Base-by-base conservation (phyloP, 1,140 invertebrate species). In the Zaprionus capensis region DNA sequence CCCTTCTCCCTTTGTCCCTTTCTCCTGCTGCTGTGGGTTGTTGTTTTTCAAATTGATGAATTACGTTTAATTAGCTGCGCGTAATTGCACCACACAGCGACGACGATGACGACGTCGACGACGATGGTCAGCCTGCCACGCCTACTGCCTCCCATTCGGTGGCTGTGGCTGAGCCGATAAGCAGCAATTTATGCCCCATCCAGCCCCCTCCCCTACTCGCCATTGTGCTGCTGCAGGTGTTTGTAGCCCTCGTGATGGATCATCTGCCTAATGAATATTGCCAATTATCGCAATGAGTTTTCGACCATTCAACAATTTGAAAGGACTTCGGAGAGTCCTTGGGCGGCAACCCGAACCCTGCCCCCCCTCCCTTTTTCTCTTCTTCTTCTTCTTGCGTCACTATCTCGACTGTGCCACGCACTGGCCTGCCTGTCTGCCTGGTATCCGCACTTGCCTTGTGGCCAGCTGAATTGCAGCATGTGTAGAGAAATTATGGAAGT, bases 11-110 rank as follows among this genome's bases (percentile, higher is more conserved):
- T n/a, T 46, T 12, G 31, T 34, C 31, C 31, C 34, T 20, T 41
- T 36, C 7, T 38, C 34, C 41, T 58, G 61, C 31, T 34, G 31
- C 31, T 34, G 36, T 5, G 1, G 41, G 41, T 78, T 73, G 56
- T 76, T 72, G 56, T 63, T 75, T 57, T 49, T 22, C 61, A 67
- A 68, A 66, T 80, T 72, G 80, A 78, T 87, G 83, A 87, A 87
- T 87, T 78, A 75, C 76, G 67, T 77, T 86, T 80, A 87, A 87
- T 87, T 76, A 71, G 73, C 67, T 77, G 73, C 56, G 51, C 76
- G 53, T 80, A 63, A 70, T 80, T 85, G 62, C 41, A 58, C 24
- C 67, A 63, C 61, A 68, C 65, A 41, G 44, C 69, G 56, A 46
- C 65, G 76, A 78, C 44, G 61, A 22, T 63, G 44, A 38, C 64